Base-by-base conservation (phyloP, 2,888 invertebrate genomes). In the Troides aeacus region DNA sequence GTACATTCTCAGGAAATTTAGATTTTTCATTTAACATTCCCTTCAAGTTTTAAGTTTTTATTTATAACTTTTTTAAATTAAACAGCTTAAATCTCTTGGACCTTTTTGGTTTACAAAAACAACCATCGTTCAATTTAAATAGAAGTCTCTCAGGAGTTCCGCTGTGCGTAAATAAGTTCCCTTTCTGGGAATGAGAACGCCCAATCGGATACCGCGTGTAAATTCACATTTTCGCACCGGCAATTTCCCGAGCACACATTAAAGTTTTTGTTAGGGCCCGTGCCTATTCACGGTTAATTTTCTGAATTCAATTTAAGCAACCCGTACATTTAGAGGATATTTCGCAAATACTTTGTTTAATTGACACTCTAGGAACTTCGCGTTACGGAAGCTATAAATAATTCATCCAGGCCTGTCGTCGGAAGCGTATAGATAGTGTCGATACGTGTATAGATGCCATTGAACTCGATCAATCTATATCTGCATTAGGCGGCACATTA, bases 231-330 rank as follows among this genome's bases (percentile, higher is more conserved):
- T 86, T 89, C 86, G 81, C 87, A 82, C 85, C 80, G 80, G 83
- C 85, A 82, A 81, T 78, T 81, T 81, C 79, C 77, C 79, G 79
- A 80, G 79, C 81, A 86, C 85, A 81, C 85, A 87, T 89, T 89
- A 81, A 89, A 89, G 86, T 91, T 91, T 90, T 89, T 90, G 83
- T 82, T 77, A 76, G 75, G 78, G 73, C 78, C 73, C 79, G 76
- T 74, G 79, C 84, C 83, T 83, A 84, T 87, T 86, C 83, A 81
- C 81, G 84, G 84, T 84, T 88, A 86, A 90, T 90, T 89, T 86
- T 80, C 84, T 82, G 77, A 87, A 88, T 89, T 85, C 84, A 85
- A 88, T 87, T 86, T 58, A 81, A 83, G 79, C 80, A 84, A 85
- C 81, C 86, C 83, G 84, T 85, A 87, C 85, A 86, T 85, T 84